Conservation (phyloP, 64 coral and sea anemone genomes). For the Actinia equina region DNA sequence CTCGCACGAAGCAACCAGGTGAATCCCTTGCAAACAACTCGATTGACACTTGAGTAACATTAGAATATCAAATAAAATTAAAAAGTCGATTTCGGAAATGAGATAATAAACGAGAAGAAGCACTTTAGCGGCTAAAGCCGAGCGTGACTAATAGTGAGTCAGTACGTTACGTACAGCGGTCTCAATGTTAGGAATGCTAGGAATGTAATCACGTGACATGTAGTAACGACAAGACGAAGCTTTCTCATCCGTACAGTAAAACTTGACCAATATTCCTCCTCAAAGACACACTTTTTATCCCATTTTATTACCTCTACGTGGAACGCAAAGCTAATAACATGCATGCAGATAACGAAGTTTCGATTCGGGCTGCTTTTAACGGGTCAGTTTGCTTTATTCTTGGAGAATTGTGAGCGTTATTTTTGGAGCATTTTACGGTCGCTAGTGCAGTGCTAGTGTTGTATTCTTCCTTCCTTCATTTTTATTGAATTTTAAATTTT, state of each 20-base stretch:
- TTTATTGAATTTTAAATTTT: not conserved
- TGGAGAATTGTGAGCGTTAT: not conserved
- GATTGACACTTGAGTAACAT: no score
- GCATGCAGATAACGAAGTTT: constrained; percentile 57
- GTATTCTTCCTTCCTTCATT: not conserved
- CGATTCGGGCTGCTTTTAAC: constrained; percentile 86
- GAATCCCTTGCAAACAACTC: no score
- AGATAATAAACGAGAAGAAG: not conserved
- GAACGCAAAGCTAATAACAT: constrained; percentile 35
- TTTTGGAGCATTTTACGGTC: not conserved
- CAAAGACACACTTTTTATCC: not conserved
- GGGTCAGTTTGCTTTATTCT: constrained; percentile 48
- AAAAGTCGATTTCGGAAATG: not conserved
- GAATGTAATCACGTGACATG: constrained; percentile 28
- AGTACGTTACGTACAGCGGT: constrained; percentile 35
- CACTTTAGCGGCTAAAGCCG: no score
- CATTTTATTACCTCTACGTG: not conserved
- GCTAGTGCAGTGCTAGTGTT: not conserved
- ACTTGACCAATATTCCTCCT: not conserved
- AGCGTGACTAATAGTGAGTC: constrained; percentile 1
- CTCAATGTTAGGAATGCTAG: constrained; percentile 21
- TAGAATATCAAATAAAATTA: not conserved
- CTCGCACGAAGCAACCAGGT: no score
- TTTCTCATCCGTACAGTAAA: constrained; percentile 1
- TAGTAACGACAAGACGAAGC: constrained; percentile 16